Percentiles rank a stretch among this genome's conserved stretches.
Evolutionary conservation across 2,888 invertebrate species (phyloP).

Genomic region (Cryptophagus acutangulus): DNA sequence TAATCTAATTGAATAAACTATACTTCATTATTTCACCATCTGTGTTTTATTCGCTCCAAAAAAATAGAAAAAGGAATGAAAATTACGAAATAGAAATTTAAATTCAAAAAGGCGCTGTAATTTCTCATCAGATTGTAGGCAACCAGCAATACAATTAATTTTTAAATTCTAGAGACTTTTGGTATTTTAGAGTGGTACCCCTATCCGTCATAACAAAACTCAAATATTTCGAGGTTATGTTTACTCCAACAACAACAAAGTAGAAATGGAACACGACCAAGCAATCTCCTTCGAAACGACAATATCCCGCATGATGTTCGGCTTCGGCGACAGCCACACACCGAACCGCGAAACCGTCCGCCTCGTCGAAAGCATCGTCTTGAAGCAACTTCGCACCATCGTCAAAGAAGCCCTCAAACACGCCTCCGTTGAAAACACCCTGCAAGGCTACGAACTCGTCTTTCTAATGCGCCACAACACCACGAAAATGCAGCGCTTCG

Average conservation of each 20-base stretch:
- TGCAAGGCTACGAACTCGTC: slow-evolving; percentile 58
- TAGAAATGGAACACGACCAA: too few species aligned
- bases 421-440: slow-evolving; percentile 53
- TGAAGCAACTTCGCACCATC: slow-evolving; percentile 73
- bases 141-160: too few species aligned
- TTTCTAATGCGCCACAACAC: slow-evolving; percentile 80
- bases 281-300: neutral
- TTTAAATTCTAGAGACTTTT: too few species aligned
- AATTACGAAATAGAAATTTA: too few species aligned
- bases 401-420: slow-evolving; percentile 70
- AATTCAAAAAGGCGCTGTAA: too few species aligned
- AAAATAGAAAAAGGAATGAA: too few species aligned
- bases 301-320: slow-evolving; percentile 70
- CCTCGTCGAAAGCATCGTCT: slow-evolving; percentile 76
- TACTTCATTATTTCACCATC: slow-evolving; percentile 32
- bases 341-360: slow-evolving; percentile 78
- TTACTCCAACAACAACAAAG: too few species aligned
- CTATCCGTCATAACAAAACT: too few species aligned
- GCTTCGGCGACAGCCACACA: slow-evolving; percentile 84
- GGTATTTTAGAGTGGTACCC: too few species aligned
- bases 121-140: too few species aligned
- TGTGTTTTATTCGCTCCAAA: too few species aligned
- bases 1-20: slow-evolving; percentile 36
- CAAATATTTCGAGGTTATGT: too few species aligned
- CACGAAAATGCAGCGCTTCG: slow-evolving; percentile 67